These are phyloP conservation scores for Mesoligia furuncula DNA, from an alignment of 2,888 invertebrate species.

Conservation along the genomic window DNA sequence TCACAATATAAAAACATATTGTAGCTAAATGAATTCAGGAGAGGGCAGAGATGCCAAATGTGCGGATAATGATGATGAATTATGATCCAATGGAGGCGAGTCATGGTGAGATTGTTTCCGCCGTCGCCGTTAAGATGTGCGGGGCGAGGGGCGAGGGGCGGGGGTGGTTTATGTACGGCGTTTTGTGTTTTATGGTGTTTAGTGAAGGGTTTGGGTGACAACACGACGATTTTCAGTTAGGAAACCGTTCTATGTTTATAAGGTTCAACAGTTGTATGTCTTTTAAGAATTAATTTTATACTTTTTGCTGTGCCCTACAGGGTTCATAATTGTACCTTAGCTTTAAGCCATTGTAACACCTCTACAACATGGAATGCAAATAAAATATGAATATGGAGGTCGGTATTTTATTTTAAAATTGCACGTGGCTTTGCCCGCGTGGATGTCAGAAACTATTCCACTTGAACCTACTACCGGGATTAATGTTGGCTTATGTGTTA, in stretches of 20 bases:
- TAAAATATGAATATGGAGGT: too few species aligned
- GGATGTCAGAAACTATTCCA: background rate
- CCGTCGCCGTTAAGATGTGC: constrained; percentile 24
- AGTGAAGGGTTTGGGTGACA: constrained; percentile 20
- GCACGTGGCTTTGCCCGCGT: too few species aligned
- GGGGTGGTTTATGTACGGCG: constrained; percentile 19
- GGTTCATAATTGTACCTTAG: too few species aligned
- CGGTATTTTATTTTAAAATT: background rate
- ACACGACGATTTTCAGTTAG: background rate
- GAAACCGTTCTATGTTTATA: background rate
- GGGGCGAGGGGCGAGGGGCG: background rate
- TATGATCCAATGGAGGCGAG: constrained; percentile 70
- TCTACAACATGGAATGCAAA: too few species aligned
- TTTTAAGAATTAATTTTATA: too few species aligned
- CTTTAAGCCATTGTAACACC: too few species aligned
- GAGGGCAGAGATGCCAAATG: constrained; percentile 69
- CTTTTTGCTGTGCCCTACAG: too few species aligned
- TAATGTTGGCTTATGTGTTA: too few species aligned
- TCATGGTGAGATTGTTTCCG: constrained; percentile 58
- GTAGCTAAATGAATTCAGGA: constrained; percentile 66
- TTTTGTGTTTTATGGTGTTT: constrained; percentile 34
- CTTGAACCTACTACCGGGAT: background rate
- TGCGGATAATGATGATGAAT: constrained; percentile 76
- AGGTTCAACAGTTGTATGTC: background rate
- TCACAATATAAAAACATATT: constrained; percentile 67